Evolutionary conservation across 2,797 vertebrate genomes (phyloP).

Genomic region (Urophycis tenuis): DNA sequence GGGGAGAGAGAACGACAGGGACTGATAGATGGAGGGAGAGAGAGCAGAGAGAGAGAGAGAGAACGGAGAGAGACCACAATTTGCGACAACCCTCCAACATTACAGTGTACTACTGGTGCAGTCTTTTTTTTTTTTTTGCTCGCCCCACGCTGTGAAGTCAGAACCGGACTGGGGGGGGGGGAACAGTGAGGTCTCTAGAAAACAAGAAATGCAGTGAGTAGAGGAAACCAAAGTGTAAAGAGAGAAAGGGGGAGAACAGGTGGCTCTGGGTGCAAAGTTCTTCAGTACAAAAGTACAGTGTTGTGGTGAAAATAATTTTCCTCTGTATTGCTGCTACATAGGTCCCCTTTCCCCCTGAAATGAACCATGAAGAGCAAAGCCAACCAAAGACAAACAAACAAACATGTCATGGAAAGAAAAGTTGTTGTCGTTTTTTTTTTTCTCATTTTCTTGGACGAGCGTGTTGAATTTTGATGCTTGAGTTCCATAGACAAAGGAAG

Average conservation of each 20-base stretch:
- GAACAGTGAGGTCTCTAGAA: conserved; percentile 62
- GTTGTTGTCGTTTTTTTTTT: conserved; percentile 34
- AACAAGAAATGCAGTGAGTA: conserved; percentile 48
- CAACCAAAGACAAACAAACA: conserved; percentile 30
- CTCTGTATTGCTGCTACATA: conserved; percentile 79
- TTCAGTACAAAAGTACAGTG: conserved; percentile 80
- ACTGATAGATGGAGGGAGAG: not conserved
- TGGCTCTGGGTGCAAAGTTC: conserved; percentile 74
- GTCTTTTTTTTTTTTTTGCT: conserved; percentile 31
- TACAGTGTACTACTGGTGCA: conserved; percentile 15
- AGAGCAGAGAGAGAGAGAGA: not conserved
- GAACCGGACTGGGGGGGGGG: conserved; percentile 32
- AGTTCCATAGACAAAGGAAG: conserved; percentile 72
- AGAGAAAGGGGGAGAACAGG: conserved; percentile 65
- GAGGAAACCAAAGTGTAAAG: conserved; percentile 38
- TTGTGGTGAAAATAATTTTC: conserved; percentile 72
- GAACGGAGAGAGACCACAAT: conserved; percentile 31
- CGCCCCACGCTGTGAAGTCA: conserved; percentile 37
- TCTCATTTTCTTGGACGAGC: conserved; percentile 58
- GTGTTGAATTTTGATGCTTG: conserved; percentile 58
- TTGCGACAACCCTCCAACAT: conserved; percentile 46
- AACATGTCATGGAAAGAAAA: conserved; percentile 55
- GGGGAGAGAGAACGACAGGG: not conserved
- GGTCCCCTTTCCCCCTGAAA: conserved; percentile 67
- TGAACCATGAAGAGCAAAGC: conserved; percentile 50